Evolutionary conservation across 2,797 vertebrate species (phyloP), one percentile per base, ranked within the genome.

Genomic region (Hylomyscus alleni): DNA sequence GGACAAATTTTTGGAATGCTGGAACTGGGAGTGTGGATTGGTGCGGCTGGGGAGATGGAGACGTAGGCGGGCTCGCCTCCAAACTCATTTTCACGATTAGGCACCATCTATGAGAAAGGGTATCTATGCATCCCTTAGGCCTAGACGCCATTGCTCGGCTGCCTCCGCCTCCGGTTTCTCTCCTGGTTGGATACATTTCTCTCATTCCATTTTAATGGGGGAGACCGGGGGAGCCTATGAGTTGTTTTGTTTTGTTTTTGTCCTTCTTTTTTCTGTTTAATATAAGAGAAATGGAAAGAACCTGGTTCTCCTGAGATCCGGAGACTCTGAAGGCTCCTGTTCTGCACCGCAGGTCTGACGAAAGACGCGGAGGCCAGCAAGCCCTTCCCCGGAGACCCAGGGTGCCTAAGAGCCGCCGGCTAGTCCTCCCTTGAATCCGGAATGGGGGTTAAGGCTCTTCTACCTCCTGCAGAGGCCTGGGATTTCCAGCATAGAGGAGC

Each of bases 31-130:
- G 31, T 56, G 29, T 37, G 54, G 60, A 40, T 24, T 24, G 31
- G 62, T 3, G 17, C 40, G 31, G 2, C 44, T 29, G 4, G 65
- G 34, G 40, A 5, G n/a, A 6, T 10, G 31, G 1, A n/a, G 37
- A 22, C 34, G 40, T 4, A 0, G 37, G 15, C 3, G 0, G 29
- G 54, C 76, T 60, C 20, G 8, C 0, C 72, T 78, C 52, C 22
- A 0, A 10, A 40, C 9, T 22, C 37, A 0, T 20, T 34, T 19
- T 19, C 2, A 3, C 5, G 13, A 1, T 7, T 26, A 44, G 1
- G 4, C 19, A 24, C 3, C 14, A 10, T 17, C 26, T 24, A 10
- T 2, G 24, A 69, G 31, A 56, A 37, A 17, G 17, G 26, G 20
- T 3, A 0, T 22, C 19, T 44, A 15, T 3, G 34, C 9, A 4